Percentiles rank a stretch among this genome's conserved stretches.
phyloP scores from a whole-genome alignment of 2,888 invertebrate genomes.

The Microctonus hyperodae region DNA sequence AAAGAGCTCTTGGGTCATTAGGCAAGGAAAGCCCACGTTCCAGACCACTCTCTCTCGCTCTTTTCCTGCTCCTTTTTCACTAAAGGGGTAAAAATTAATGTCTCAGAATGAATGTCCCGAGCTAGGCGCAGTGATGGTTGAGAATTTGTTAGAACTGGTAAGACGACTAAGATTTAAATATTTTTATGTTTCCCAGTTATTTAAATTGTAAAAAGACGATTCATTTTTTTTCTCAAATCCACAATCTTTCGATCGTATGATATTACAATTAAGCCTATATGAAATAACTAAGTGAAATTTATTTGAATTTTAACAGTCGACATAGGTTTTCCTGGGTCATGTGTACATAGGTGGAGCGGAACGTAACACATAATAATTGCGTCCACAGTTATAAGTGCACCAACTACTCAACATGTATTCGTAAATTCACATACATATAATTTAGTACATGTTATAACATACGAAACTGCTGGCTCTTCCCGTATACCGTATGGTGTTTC shows the following conservation, averaged over 20 bases:
- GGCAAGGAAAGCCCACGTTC: slow-evolving; percentile 47
- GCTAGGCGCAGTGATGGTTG: slow-evolving; percentile 32
- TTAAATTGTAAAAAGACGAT: no score
- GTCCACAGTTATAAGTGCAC: slow-evolving; percentile 49
- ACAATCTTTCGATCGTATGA: no score
- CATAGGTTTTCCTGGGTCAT: slow-evolving; percentile 34
- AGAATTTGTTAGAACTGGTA: slow-evolving; percentile 16
- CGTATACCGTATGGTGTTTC: slow-evolving; percentile 57
- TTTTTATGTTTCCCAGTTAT: no score
- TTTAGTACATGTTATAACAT: background rate
- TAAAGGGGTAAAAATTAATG: slow-evolving; percentile 63
- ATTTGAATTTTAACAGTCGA: background rate
- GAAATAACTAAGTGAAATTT: background rate
- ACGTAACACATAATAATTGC: slow-evolving; percentile 44
- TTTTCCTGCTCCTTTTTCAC: slow-evolving; percentile 27
- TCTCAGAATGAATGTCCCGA: slow-evolving; percentile 62
- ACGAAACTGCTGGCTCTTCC: slow-evolving; percentile 39
- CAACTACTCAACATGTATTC: slow-evolving; percentile 34
- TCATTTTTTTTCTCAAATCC: no score
- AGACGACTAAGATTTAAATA: background rate
- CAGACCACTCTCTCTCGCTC: slow-evolving; percentile 34
- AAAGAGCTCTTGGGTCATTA: slow-evolving; percentile 58
- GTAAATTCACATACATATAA: slow-evolving; percentile 14
- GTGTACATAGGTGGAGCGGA: slow-evolving; percentile 40
- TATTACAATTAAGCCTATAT: no score